Evolutionary conservation across 2,888 invertebrate species (phyloP).

Genomic region (Lithophane leautieri): DNA sequence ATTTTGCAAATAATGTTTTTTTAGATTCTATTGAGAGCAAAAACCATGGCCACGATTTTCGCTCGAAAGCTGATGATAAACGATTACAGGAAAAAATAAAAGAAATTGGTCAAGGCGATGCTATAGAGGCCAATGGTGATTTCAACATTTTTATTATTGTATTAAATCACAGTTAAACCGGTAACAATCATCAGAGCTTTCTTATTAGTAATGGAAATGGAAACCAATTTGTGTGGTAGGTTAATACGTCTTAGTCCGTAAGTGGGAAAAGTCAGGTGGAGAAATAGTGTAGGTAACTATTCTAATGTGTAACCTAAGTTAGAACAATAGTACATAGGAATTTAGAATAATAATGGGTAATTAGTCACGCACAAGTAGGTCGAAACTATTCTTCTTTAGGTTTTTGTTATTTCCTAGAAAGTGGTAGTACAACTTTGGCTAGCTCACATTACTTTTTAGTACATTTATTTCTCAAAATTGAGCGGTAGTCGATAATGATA

Average conservation of each 20-base stretch:
- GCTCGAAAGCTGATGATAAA: conserved; percentile 32
- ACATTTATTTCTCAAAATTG: not conserved
- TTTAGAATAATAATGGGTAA: conserved; percentile 26
- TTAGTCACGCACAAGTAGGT: conserved; percentile 27
- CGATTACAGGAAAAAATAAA: conserved; percentile 37
- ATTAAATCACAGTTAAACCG: conserved; percentile 7
- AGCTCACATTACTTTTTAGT: not conserved
- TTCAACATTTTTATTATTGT: conserved; percentile 17
- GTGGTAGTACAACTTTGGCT: not conserved
- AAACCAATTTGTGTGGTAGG: conserved; percentile 9
- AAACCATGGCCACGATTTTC: conserved; percentile 47
- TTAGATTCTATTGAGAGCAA: conserved; percentile 19
- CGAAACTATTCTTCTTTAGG: not conserved
- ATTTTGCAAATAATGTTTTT: conserved; percentile 41
- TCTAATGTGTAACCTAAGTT: conserved; percentile 4
- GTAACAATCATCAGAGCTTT: conserved; percentile 20
- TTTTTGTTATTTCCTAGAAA: conserved; percentile 29
- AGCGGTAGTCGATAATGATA: too few species aligned
- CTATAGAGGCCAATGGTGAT: conserved; percentile 33
- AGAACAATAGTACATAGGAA: not conserved
- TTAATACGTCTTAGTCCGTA: conserved; percentile 12
- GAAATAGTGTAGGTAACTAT: conserved; percentile 8
- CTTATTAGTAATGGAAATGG: conserved; percentile 13
- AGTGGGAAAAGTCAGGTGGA: not conserved
- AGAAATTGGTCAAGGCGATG: conserved; percentile 60